Evolutionary conservation across 2,113 vertebrate genomes (phyloP), one percentile per base, ranked within the genome.

Genomic region (Cryptomyrus ogoouensis): DNA sequence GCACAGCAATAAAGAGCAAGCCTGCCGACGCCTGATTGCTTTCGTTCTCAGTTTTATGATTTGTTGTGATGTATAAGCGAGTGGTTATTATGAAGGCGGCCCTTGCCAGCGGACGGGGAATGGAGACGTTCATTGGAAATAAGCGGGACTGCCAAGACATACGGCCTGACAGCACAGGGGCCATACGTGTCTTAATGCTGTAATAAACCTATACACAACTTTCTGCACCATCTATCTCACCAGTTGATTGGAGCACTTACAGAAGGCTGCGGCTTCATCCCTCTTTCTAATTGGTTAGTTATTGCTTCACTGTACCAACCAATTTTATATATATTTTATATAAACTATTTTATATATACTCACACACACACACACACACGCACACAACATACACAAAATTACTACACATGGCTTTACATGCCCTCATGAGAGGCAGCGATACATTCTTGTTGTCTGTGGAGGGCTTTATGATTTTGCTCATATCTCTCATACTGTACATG

Each of bases 31-130:
- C 87, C 92, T 93, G 92, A 94, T 92, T 94, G 93, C 91, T 94
- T 95, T 93, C 90, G 44, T 88, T 93, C 93, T 92, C 88, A 88
- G 53, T 93, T 94, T 93, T 88, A 90, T 92, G 89, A 42, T 93
- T 92, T 92, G 93, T 92, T 92, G 90, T 92, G 92, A 94, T 94
- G 91, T 93, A 94, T 92, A 95, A 95, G 95, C 94, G 95, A 95
- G 94, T 96, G 94, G 90, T 93, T 96, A 95, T 96, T 96, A 95
- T 92, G 90, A 92, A 91, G 88, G 94, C 47, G 91, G 90, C 93
- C 94, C 94, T 96, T 44, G 77, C 93, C 93, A 93, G 94, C 91
- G 95, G 95, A 95, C 95, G 94, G 94, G 93, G 92, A 90, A 93
- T 85, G 89, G n/a, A 92, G 90, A 91, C 93, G 91, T 93, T 92